A percentile compares a stretch with the other conserved stretches of the same genome.
Conservation (phyloP, 2,888 invertebrate genomes). For the Drosophila kuntzei region DNA sequence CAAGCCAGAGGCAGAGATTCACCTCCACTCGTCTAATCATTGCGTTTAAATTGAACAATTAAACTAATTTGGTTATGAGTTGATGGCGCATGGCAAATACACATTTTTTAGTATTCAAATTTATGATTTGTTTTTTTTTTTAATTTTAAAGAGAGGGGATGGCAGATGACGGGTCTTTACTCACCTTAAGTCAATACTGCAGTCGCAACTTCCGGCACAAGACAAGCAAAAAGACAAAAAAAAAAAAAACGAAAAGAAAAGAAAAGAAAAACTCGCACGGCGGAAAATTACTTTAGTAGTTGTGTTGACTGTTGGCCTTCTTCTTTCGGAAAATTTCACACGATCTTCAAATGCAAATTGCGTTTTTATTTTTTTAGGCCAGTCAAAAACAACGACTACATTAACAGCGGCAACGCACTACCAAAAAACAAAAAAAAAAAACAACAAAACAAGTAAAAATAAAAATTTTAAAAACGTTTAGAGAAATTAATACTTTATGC, state of each 20-base stretch:
- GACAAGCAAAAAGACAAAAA: slow-evolving; percentile 20
- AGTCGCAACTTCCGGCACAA: slow-evolving; percentile 56
- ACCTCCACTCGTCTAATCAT: slow-evolving; percentile 59
- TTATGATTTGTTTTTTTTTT: background rate
- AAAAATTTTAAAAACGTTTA: slow-evolving; percentile 15
- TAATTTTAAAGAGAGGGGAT: background rate
- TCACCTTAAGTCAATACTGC: slow-evolving; percentile 61
- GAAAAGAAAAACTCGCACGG: slow-evolving; percentile 39
- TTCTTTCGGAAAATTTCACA: slow-evolving; percentile 68
- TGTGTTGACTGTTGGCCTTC: slow-evolving; percentile 51
- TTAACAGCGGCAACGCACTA: slow-evolving; percentile 21
- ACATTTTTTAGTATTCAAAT: slow-evolving; percentile 19
- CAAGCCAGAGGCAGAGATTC: slow-evolving; percentile 53
- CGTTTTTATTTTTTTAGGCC: slow-evolving; percentile 58
- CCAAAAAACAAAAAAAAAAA: slow-evolving; percentile 13
- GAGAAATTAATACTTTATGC: slow-evolving; percentile 74
- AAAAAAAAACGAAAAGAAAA: slow-evolving; percentile 34
- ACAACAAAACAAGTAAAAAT: slow-evolving; percentile 10
- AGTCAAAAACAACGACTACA: slow-evolving; percentile 26
- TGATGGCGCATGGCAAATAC: slow-evolving; percentile 47
- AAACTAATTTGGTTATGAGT: slow-evolving; percentile 63
- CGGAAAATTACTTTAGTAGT: slow-evolving; percentile 4
- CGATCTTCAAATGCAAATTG: slow-evolving; percentile 77
- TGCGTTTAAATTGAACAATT: slow-evolving; percentile 75
- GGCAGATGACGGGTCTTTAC: slow-evolving; percentile 37